These are phyloP conservation scores for Drosophila fuyamai DNA, from an alignment of 1,140 invertebrate genomes.

Conservation along the genomic window DNA sequence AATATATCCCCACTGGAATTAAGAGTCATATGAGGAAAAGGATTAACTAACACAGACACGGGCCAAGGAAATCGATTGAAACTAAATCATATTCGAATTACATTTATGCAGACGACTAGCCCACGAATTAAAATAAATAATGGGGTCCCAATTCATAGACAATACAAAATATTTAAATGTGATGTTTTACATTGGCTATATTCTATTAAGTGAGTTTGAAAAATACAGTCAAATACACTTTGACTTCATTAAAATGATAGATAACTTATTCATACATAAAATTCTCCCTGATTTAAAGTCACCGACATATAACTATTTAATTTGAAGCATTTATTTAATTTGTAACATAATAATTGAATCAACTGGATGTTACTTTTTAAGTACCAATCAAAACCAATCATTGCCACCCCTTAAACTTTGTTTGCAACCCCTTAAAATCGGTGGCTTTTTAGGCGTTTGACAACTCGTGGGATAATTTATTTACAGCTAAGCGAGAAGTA, in stretches of 20 bases:
- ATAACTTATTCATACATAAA: no score
- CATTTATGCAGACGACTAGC: no score
- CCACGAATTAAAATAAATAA: no score
- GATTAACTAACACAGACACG: background rate
- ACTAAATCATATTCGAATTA: background rate
- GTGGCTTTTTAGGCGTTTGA: background rate
- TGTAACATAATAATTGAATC: background rate
- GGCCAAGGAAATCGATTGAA: background rate
- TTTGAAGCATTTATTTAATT: background rate
- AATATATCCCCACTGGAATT: background rate
- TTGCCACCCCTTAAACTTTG: background rate
- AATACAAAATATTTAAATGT: no score
- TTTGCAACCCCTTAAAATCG: background rate
- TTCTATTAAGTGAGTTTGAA: no score
- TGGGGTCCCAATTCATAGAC: no score
- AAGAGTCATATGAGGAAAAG: background rate
- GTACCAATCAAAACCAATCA: background rate
- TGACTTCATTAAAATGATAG: no score
- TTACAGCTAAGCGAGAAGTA: background rate
- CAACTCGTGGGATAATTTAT: conserved; percentile 1
- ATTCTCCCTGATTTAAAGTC: background rate
- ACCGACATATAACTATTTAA: background rate
- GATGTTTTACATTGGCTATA: no score
- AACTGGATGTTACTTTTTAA: background rate
- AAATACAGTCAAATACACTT: no score